Evolutionary conservation across 1,140 invertebrate species (phyloP).

Genomic region (Macrosteles quadrilineatus): DNA sequence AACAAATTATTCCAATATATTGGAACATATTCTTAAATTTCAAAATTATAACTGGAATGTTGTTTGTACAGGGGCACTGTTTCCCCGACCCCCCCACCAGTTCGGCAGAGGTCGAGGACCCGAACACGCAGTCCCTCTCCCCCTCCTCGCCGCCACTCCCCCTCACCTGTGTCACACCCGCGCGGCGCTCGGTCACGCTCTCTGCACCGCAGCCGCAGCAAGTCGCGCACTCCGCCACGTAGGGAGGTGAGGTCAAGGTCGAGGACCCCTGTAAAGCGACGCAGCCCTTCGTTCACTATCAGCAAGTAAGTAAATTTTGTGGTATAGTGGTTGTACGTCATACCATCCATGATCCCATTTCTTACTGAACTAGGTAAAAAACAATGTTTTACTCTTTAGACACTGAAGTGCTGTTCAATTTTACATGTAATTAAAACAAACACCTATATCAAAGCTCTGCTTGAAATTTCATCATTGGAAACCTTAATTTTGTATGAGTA

Average conservation of each 20-base stretch:
- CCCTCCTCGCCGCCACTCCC: background rate
- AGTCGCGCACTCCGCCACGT: background rate
- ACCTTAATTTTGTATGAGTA: no score
- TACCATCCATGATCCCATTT: no score
- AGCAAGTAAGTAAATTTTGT: constrained; percentile 33
- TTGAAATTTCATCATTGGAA: no score
- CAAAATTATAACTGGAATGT: background rate
- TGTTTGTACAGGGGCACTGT: background rate
- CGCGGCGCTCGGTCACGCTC: no score
- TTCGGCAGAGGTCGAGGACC: constrained; percentile 37
- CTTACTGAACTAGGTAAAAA: no score
- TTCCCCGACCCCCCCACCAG: constrained; percentile 18
- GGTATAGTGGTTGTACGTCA: no score
- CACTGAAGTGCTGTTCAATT: no score
- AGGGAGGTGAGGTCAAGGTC: constrained; percentile 17
- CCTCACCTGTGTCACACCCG: background rate
- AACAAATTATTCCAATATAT: no score
- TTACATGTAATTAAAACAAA: no score
- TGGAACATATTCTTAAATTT: no score
- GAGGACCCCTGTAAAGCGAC: constrained; percentile 17
- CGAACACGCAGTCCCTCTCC: constrained; percentile 34
- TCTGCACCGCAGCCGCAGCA: constrained; percentile 40
- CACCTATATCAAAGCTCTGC: no score
- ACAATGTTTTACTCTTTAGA: no score
- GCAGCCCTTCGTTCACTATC: constrained; percentile 28